Conservation (phyloP, 2,113 vertebrate species). For the Microcebus lehilahytsara region DNA sequence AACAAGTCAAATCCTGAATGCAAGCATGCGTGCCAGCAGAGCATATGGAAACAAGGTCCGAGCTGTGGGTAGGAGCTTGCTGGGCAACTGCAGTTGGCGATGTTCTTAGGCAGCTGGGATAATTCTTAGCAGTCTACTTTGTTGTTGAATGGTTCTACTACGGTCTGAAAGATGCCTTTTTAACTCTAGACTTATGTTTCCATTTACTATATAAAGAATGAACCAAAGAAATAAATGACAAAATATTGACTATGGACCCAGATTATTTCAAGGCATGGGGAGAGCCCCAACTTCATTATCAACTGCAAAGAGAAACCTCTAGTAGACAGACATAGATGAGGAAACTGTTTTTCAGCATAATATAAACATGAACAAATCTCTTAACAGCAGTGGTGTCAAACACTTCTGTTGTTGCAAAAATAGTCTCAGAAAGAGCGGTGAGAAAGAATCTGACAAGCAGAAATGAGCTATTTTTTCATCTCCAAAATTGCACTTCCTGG, state of each 20-base stretch:
- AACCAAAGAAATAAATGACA: background rate
- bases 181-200: background rate
- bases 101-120: no score
- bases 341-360: background rate
- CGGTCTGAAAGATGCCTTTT: background rate
- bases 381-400: background rate
- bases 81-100: fast-evolving
- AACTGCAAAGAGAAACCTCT: background rate
- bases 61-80: background rate
- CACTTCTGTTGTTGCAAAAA: background rate
- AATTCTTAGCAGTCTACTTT: background rate
- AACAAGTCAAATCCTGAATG: background rate
- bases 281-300: background rate
- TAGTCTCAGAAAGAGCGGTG: background rate
- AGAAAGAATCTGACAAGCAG: background rate
- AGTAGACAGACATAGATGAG: background rate
- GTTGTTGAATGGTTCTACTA: background rate
- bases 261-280: background rate
- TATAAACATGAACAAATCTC: background rate
- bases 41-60: background rate
- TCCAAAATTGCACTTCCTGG: constrained; percentile 94
- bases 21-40: background rate
- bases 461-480: constrained; percentile 84
- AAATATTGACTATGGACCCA: background rate
- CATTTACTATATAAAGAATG: background rate